phyloP scores from a whole-genome alignment of 2,797 vertebrate genomes.

The Sebastes nivosus region DNA sequence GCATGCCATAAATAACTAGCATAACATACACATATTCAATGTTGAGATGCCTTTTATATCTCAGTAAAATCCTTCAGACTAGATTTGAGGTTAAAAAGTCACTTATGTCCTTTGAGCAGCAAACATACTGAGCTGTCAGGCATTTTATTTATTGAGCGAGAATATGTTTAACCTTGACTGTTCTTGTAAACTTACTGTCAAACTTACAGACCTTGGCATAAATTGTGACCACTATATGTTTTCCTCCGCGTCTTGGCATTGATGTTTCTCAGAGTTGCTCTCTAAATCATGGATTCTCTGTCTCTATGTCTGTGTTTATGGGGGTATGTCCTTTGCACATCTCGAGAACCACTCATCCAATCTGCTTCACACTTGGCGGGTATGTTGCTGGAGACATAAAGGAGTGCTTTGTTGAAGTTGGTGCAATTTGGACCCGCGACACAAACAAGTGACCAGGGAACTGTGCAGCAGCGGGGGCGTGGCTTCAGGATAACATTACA shows the following conservation, averaged over 20 bases:
- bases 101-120: background rate
- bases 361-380: too few species aligned
- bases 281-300: background rate
- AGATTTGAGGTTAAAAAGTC: background rate
- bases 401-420: too few species aligned
- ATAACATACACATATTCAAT: background rate
- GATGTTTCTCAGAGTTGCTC: conserved; percentile 13
- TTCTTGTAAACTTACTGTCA: background rate
- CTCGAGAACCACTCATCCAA: background rate
- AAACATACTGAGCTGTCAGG: background rate
- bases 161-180: conserved; percentile 27
- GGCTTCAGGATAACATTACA: too few species aligned
- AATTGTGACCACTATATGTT: background rate
- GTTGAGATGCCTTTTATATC: background rate
- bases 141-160: background rate
- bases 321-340: background rate
- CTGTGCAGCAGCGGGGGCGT: too few species aligned
- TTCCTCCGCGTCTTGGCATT: background rate
- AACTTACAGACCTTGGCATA: background rate
- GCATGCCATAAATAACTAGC: background rate
- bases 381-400: too few species aligned
- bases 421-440: too few species aligned
- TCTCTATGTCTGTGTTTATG: background rate
- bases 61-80: background rate
- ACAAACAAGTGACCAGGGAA: too few species aligned